These are phyloP conservation scores for Poeciliopsis retropinna DNA, from an alignment of 2,113 vertebrate species.

Conservation along the genomic window DNA sequence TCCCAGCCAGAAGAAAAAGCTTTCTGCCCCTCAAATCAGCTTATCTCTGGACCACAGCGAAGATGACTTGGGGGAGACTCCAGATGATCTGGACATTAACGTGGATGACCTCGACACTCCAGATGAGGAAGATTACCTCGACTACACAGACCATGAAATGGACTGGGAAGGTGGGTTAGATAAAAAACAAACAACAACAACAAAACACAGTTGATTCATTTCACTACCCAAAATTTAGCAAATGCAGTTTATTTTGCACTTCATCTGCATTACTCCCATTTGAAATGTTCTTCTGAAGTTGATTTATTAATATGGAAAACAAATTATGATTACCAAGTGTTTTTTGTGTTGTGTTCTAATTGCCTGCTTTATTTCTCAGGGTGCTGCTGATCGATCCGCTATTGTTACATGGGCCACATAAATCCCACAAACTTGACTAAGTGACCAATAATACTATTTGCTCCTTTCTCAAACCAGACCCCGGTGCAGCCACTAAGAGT, in stretches of 20 bases:
- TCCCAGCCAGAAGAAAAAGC: conserved; percentile 87
- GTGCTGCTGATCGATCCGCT: background rate
- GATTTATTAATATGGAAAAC: background rate
- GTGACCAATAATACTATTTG: background rate
- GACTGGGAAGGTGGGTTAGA: conserved; percentile 75
- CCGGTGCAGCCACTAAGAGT: conserved; percentile 46
- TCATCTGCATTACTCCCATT: background rate
- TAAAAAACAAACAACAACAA: background rate
- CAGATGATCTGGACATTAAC: conserved; percentile 94
- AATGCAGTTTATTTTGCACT: background rate
- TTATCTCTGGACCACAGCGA: conserved; percentile 96
- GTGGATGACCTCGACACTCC: conserved; percentile 96
- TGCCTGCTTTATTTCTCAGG: background rate
- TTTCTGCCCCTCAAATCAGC: conserved; percentile 93
- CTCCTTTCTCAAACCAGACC: conserved; percentile 53
- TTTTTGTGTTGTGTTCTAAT: too few species aligned
- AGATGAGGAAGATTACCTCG: conserved; percentile 94
- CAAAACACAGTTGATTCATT: background rate
- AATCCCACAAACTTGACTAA: background rate
- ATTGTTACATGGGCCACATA: too few species aligned
- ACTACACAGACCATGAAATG: conserved; percentile 87
- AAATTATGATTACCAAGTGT: background rate
- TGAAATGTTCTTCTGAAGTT: background rate
- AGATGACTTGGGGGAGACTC: conserved; percentile 94
- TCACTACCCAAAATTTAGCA: background rate